Conservation (phyloP, 2,113 vertebrate genomes). For the Alaudala cheleensis region DNA sequence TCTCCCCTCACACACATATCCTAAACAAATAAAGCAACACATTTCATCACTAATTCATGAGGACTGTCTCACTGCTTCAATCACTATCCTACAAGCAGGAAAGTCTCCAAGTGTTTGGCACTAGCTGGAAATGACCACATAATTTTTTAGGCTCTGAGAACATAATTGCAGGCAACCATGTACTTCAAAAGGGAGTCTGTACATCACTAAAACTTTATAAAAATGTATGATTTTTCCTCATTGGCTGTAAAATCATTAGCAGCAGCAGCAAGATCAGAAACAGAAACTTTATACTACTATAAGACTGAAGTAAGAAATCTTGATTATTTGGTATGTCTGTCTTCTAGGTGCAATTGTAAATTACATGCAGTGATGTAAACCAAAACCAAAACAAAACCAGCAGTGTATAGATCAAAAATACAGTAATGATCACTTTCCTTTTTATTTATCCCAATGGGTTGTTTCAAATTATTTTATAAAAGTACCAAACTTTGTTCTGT, state of each 20-base stretch:
- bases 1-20: background rate
- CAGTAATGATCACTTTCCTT: background rate
- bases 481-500: background rate
- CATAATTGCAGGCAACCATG: background rate
- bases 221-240: background rate
- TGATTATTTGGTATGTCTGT: background rate
- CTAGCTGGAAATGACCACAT: background rate
- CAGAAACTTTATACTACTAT: background rate
- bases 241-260: background rate
- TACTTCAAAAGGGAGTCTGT: background rate
- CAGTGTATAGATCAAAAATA: background rate
- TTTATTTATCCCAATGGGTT: background rate
- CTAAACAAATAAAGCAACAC: background rate
- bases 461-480: background rate
- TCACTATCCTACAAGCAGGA: fast-evolving
- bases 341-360: background rate
- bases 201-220: background rate
- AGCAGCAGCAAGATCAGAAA: background rate
- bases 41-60: background rate
- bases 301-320: background rate
- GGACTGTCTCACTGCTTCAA: background rate
- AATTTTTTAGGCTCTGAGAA: background rate
- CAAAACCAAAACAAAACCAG: background rate
- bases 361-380: background rate
- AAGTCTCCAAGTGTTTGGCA: background rate